A percentile compares a stretch with the other conserved stretches of the same genome.
Conservation (phyloP, 2,888 invertebrate genomes). For the Pherbina coryleti region DNA sequence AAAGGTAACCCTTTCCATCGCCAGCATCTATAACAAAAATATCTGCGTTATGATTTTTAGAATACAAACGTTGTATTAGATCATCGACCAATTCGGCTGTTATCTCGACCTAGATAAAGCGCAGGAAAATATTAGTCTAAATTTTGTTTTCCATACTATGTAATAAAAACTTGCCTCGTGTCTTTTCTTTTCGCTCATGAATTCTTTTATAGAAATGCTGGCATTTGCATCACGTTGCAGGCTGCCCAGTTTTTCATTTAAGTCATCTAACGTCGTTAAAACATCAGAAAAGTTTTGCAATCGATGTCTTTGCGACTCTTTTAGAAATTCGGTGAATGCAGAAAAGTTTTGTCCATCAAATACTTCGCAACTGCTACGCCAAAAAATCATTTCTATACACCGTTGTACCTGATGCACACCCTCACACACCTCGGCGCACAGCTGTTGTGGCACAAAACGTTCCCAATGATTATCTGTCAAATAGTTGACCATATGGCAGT, state of each 20-base stretch:
- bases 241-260: constrained; percentile 60
- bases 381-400: constrained; percentile 71
- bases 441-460: constrained; percentile 72
- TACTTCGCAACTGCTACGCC: constrained; percentile 56
- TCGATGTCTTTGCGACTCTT: constrained; percentile 48
- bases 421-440: constrained; percentile 71
- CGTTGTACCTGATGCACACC: constrained; percentile 64
- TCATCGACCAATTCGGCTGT: constrained; percentile 75
- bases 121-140: constrained; percentile 11
- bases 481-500: constrained; percentile 84
- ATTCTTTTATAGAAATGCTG: constrained; percentile 72
- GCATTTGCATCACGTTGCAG: not conserved
- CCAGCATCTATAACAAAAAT: constrained; percentile 83
- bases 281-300: constrained; percentile 51
- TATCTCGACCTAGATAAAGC: constrained; percentile 72
- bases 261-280: constrained; percentile 63
- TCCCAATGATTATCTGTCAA: constrained; percentile 78
- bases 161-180: constrained; percentile 76
- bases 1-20: constrained; percentile 90
- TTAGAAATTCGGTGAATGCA: constrained; percentile 51
- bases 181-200: constrained; percentile 84
- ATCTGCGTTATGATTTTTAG: not conserved
- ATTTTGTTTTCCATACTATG: constrained; percentile 8
- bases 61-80: constrained; percentile 61
- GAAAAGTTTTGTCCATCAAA: constrained; percentile 42